Conservation (phyloP, 2,888 invertebrate genomes). For the Drosophila stalkeri region DNA sequence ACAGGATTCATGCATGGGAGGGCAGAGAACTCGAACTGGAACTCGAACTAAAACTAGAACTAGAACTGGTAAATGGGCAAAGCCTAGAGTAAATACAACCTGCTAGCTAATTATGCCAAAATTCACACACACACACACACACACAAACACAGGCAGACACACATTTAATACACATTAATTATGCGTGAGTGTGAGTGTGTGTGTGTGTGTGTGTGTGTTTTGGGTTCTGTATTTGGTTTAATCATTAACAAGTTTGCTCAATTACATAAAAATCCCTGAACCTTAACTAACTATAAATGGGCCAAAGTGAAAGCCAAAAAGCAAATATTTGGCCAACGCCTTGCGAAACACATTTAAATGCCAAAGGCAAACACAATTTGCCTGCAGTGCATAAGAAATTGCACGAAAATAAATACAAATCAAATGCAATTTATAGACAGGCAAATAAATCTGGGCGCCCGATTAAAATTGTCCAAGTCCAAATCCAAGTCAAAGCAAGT, state of each 20-base stretch:
- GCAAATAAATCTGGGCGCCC: conserved; percentile 47
- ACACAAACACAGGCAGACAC: conserved; percentile 21
- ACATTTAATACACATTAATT: conserved; percentile 65
- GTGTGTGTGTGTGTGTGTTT: conserved; percentile 3
- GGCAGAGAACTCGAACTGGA: not conserved
- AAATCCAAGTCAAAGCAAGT: conserved; percentile 18
- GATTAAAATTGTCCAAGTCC: conserved; percentile 34
- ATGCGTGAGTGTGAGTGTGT: conserved; percentile 38
- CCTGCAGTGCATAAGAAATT: conserved; percentile 37
- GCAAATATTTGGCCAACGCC: conserved; percentile 41
- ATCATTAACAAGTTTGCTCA: conserved; percentile 53
- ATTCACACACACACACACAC: conserved; percentile 23
- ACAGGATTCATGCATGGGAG: conserved; percentile 11
- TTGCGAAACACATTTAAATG: conserved; percentile 30
- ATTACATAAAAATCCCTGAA: conserved; percentile 41
- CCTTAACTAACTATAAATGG: conserved; percentile 8
- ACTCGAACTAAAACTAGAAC: not conserved
- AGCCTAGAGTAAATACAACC: conserved; percentile 42
- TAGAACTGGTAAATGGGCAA: not conserved
- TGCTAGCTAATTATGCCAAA: conserved; percentile 57
- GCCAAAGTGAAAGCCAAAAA: not conserved
- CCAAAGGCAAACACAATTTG: conserved; percentile 42
- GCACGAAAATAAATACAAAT: conserved; percentile 48
- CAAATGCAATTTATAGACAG: conserved; percentile 60
- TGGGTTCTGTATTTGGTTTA: conserved; percentile 33